phyloP scores from a whole-genome alignment of 2,113 vertebrate species.

The human (Homo sapiens) region DNA sequence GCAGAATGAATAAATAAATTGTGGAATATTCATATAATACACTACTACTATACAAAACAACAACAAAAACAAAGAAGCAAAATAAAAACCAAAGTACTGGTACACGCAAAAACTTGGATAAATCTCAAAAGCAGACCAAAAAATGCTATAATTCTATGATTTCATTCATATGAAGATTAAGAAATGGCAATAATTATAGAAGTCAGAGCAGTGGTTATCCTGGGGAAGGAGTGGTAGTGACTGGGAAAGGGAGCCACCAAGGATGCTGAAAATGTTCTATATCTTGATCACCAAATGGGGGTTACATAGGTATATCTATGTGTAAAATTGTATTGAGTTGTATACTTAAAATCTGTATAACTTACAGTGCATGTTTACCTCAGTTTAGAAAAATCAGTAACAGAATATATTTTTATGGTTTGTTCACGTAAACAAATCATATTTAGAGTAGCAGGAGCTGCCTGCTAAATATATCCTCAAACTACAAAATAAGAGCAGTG shows the following conservation, averaged over 20 bases:
- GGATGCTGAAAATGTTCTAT: neutral
- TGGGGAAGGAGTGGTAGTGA: neutral
- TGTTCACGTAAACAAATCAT: neutral
- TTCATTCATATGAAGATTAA: neutral
- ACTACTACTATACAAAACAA: neutral
- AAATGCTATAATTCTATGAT: neutral
- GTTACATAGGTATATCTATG: neutral
- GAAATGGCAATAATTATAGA: neutral
- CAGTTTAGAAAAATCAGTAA: neutral
- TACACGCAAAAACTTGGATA: neutral
- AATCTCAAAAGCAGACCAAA: neutral
- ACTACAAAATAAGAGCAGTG: neutral
- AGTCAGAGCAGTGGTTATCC: neutral
- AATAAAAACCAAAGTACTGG: neutral
- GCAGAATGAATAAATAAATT: neutral
- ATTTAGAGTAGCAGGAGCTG: neutral
- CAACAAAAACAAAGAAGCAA: neutral
- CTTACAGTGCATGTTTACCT: neutral
- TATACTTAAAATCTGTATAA: neutral
- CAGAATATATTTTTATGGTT: constrained; percentile 26
- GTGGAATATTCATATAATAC: neutral
- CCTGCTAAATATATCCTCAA: neutral
- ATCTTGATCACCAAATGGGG: neutral
- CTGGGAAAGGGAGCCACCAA: neutral
- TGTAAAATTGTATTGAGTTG: neutral